phyloP scores from a whole-genome alignment of 2,888 invertebrate species.

The Leptinotarsa haldemani region DNA sequence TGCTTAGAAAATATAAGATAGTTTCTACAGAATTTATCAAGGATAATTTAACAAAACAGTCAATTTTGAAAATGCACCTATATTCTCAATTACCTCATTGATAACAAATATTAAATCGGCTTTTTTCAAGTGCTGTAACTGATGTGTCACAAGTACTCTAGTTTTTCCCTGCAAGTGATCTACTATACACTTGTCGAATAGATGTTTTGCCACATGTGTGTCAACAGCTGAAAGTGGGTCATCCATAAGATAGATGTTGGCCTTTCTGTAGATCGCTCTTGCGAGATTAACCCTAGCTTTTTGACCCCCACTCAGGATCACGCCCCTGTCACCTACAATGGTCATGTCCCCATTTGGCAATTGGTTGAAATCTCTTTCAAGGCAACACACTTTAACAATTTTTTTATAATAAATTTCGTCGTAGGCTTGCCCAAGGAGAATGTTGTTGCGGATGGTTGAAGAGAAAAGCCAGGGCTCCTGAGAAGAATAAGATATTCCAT shows the following conservation, averaged over 20 bases:
- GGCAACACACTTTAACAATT: conserved; percentile 6
- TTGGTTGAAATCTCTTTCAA: conserved; percentile 20
- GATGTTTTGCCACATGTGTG: conserved; percentile 60
- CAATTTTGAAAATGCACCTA: no score
- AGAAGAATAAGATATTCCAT: conserved; percentile 79
- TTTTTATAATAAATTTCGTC: conserved; percentile 53
- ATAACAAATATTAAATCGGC: conserved; percentile 76
- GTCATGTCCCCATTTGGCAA: conserved; percentile 23
- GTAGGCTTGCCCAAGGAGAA: conserved; percentile 74
- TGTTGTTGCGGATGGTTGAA: conserved; percentile 87
- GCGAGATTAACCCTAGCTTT: no score
- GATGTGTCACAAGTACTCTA: conserved; percentile 86
- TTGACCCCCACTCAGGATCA: no score
- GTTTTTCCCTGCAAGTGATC: conserved; percentile 72
- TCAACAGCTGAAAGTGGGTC: conserved; percentile 54
- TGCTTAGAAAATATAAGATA: no score
- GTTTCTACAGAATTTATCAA: no score
- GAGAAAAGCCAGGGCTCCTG: conserved; percentile 88
- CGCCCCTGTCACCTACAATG: conserved; percentile 74
- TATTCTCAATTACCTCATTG: conserved; percentile 67
- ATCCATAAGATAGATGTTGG: no score
- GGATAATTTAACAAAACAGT: no score
- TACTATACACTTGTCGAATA: conserved; percentile 76
- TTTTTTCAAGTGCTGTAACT: conserved; percentile 79
- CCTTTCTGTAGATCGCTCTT: no score